Percentiles rank a stretch among this genome's conserved stretches.
These are phyloP conservation scores for Simalia tracyae DNA, from an alignment of 2,797 vertebrate genomes.

Conservation along the genomic window DNA sequence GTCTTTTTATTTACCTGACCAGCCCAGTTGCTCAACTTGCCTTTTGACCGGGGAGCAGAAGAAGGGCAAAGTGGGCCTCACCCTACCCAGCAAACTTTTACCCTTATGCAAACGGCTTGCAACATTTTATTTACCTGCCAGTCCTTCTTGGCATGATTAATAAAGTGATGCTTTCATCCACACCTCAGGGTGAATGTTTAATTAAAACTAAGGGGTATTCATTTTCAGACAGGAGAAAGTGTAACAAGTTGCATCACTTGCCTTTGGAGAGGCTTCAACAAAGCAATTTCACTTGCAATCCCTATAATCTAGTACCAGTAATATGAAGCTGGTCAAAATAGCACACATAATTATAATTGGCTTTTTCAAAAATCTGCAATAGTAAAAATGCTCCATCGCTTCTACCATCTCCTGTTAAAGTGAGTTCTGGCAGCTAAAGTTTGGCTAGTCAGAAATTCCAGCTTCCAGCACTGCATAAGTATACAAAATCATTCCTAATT, in stretches of 20 bases:
- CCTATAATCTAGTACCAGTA: constrained; percentile 11
- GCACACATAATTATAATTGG: not conserved
- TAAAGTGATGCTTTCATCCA: constrained; percentile 22
- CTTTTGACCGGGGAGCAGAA: constrained; percentile 42
- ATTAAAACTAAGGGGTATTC: constrained; percentile 57
- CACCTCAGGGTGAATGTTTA: constrained; percentile 55
- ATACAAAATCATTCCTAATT: not conserved
- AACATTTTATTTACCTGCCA: constrained; percentile 14
- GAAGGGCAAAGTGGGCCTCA: not conserved
- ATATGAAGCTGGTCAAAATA: not conserved
- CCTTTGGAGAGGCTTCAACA: constrained; percentile 8
- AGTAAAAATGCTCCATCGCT: not conserved
- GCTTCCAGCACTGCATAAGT: not conserved
- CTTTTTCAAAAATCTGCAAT: not conserved
- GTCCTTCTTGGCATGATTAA: constrained; percentile 33
- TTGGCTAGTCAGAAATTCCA: not conserved
- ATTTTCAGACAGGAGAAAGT: constrained; percentile 58
- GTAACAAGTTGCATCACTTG: constrained; percentile 64
- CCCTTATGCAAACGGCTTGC: not conserved
- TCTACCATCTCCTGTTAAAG: not conserved
- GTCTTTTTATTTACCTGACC: constrained; percentile 62
- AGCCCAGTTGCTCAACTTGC: constrained; percentile 43
- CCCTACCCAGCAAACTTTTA: not conserved
- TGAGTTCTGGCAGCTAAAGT: not conserved
- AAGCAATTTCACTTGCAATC: constrained; percentile 8